A percentile compares a stretch with the other conserved stretches of the same genome.
Evolutionary conservation across 2,888 invertebrate genomes (phyloP).

Genomic region (Dynastes grantii): DNA sequence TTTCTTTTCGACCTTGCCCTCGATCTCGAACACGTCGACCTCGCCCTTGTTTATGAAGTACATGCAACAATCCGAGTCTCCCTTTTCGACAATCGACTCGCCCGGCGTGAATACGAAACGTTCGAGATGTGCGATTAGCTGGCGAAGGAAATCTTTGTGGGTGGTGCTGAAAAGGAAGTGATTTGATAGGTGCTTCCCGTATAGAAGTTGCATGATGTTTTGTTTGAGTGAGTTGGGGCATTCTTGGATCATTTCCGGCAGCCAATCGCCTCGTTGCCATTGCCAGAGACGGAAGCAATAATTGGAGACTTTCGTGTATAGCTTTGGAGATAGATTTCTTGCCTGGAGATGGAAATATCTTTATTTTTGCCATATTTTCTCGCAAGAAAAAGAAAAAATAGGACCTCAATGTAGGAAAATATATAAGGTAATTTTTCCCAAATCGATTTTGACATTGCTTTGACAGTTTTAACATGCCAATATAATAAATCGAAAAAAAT

Average conservation of each 20-base stretch:
- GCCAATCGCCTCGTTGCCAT: constrained; percentile 73
- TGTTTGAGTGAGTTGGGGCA: constrained; percentile 58
- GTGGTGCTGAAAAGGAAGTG: constrained; percentile 72
- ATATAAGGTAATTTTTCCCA: too few relatives aligned
- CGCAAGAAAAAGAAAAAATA: too few relatives aligned
- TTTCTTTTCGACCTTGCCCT: constrained; percentile 49
- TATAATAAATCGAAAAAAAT: too few relatives aligned
- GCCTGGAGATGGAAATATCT: constrained; percentile 43
- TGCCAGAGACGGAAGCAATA: constrained; percentile 73
- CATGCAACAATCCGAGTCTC: constrained; percentile 73
- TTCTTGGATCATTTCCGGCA: constrained; percentile 59
- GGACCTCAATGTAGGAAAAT: too few relatives aligned
- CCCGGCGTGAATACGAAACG: constrained; percentile 73
- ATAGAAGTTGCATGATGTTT: constrained; percentile 72
- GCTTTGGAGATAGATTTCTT: constrained; percentile 55
- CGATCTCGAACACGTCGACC: constrained; percentile 62
- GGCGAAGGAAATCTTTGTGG: constrained; percentile 71
- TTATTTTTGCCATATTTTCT: too few relatives aligned
- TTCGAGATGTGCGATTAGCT: constrained; percentile 72
- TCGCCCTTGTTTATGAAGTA: constrained; percentile 74
- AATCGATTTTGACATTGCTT: too few relatives aligned
- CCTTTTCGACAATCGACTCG: constrained; percentile 73
- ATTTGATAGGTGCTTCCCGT: constrained; percentile 71
- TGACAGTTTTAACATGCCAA: too few relatives aligned
- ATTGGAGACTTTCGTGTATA: constrained; percentile 73